Conservation (phyloP, 2,113 vertebrate genomes). For the Gulo gulo region DNA sequence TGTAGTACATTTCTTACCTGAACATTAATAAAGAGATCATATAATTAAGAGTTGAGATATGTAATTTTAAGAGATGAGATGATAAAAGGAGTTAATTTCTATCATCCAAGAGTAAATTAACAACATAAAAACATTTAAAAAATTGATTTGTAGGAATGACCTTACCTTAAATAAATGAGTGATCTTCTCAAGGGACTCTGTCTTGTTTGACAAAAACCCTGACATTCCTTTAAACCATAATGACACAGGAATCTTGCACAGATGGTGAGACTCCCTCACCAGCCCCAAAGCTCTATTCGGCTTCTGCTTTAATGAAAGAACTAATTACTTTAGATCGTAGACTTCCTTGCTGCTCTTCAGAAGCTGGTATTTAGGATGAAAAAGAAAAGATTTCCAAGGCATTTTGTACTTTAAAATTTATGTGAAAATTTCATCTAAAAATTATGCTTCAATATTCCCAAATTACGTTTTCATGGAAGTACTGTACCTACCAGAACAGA, state of each 20-base stretch:
- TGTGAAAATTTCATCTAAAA: slow-evolving; percentile 2
- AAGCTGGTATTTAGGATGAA: background rate
- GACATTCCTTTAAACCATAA: background rate
- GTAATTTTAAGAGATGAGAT: background rate
- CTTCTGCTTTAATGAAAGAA: slow-evolving; percentile 33
- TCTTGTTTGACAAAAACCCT: background rate
- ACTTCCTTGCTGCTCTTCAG: background rate
- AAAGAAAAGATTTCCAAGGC: background rate
- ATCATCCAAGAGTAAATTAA: background rate
- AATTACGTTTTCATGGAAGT: background rate
- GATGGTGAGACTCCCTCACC: background rate
- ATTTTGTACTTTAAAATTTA: background rate
- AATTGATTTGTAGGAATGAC: background rate
- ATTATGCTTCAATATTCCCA: background rate
- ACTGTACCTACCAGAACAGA: background rate
- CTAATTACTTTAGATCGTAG: background rate
- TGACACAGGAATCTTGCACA: background rate
- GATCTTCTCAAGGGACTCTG: background rate
- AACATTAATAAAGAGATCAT: background rate
- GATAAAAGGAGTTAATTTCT: background rate
- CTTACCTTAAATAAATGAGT: background rate
- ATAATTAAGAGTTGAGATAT: background rate
- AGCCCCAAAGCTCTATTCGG: background rate
- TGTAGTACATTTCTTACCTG: background rate
- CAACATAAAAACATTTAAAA: background rate